Base-by-base conservation (phyloP, 1,140 invertebrate species). In the Maniola jurtina region DNA sequence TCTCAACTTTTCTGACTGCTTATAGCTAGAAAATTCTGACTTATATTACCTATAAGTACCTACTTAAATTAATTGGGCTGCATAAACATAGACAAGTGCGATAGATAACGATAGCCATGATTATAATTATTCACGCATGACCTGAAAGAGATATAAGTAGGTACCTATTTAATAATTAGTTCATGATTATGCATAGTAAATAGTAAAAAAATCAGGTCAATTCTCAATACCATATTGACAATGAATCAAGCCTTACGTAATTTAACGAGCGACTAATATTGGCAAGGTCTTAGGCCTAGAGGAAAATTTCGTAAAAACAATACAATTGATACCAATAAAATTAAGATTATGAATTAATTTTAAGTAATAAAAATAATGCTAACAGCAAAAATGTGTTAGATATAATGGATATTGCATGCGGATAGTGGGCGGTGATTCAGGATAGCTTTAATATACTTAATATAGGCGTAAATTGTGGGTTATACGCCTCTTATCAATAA, bases 401-500 rank as follows among this genome's bases (percentile, higher is more conserved):
- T 67, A 67, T 67, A 63, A 66, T 64, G 58, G 64, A 56, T 67
- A 61, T 71, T 40, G 61, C 65, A 64, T 56, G 55, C 70, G 69
- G 35, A 48, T 58, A 59, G 70, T 71, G 66, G 70, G 70, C 70
- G 70, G 61, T 52, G 36, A 54, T 59, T 70, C 56, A 66, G 61
- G 55, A 66, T 63, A 66, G 50, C 38, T 60, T 55, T 67, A 61
- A 55, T 34, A 50, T 2, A 60, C 61, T 61, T 70, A 57, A 70
- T 66, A 67, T 50, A 61, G 61, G 61, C 64, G 58, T 66, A 71
- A 71, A 71, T 71, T 71, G 61, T 67, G 57, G 64, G 65, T 60
- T 71, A 60, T 60, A 61, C 64, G 70, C 57, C 70, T 70, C 66
- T 67, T 71, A 71, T 71, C 70, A 63, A 58, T 60, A 63, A 67